Base-by-base conservation (phyloP, 2,113 vertebrate genomes). In the Rana temporaria region DNA sequence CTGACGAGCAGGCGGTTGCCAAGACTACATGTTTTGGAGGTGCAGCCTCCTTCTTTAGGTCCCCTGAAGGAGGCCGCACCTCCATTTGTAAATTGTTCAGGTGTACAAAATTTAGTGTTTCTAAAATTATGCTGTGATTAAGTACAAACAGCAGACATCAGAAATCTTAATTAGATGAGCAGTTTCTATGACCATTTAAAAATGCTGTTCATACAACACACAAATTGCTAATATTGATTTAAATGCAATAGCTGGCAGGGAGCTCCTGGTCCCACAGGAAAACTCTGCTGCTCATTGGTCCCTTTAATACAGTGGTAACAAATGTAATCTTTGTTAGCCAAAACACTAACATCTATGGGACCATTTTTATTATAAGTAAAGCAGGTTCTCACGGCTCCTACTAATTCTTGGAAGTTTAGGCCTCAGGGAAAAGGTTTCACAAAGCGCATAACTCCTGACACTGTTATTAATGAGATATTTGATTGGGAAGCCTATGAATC, bases 401-500 rank as follows among this genome's bases (percentile, higher is more conserved):
- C 7, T 8, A 67, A 79, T 79, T 79, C 53, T 79, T 79, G 65
- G 65, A 79, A 79, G 30, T 18, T 15, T 56, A 38, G 56, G 15
- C 66, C 20, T 65, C 55, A 24, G 63, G 52, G 77, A 79, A 59
- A 42, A 48, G n/a, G 55, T 70, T 57, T 57, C 32, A 68, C 38
- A 68, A 8, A 55, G 30, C n/a, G 8, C 32, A 59, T 42, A 22
- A 60, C 65, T 60, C 65, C 78, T 57, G 30, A 65, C 26, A 68
- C 30, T 24, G 20, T 69, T 59, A 79, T 57, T 79, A 69, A 79
- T 59, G n/a, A 56, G 65, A 59, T 16, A n/a, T 69, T 42, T 79
- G 77, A 79, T 69, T 42, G 20, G 64, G 53, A 26, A 68, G 53
- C 52, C 26, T 79, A 65, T 69, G 77, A 79, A 79, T 79, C 64